Conservation (phyloP, 1,140 invertebrate species). For the Eupeodes corollae region DNA sequence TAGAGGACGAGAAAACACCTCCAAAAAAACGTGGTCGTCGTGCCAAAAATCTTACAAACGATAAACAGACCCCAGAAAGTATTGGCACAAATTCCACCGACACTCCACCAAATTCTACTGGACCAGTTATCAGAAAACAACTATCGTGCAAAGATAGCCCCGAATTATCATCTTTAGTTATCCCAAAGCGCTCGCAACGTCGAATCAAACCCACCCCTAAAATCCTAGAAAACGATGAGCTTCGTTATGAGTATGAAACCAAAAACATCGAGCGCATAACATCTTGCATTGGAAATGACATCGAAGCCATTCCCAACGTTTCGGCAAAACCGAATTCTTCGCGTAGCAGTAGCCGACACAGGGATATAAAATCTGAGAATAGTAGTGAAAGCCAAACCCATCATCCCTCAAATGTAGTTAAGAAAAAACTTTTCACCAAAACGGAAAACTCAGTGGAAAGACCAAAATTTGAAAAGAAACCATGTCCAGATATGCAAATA, state of each 20-base stretch:
- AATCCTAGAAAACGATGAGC: constrained; percentile 44
- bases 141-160: neutral
- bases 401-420: constrained; percentile 22
- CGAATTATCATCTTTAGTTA: constrained; percentile 5
- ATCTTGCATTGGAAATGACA: constrained; percentile 11
- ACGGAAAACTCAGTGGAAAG: constrained; percentile 26
- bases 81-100: neutral
- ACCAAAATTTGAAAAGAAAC: constrained; percentile 5
- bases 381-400: constrained; percentile 8
- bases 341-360: constrained; percentile 9
- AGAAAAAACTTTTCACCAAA: constrained; percentile 27
- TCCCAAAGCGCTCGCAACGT: constrained; percentile 37
- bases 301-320: neutral
- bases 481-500: constrained; percentile 27
- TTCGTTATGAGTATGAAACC: constrained; percentile 44
- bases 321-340: neutral
- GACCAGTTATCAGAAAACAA: constrained; percentile 1
- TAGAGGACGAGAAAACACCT: constrained; percentile 23
- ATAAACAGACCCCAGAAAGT: too few relatives aligned
- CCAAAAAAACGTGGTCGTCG: constrained; percentile 34
- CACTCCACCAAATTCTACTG: neutral
- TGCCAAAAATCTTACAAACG: constrained; percentile 11
- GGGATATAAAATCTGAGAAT: constrained; percentile 28
- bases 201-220: constrained; percentile 47
- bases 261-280: constrained; percentile 42